phyloP scores from a whole-genome alignment of 2,888 invertebrate genomes.

The Heliconius cydno region DNA sequence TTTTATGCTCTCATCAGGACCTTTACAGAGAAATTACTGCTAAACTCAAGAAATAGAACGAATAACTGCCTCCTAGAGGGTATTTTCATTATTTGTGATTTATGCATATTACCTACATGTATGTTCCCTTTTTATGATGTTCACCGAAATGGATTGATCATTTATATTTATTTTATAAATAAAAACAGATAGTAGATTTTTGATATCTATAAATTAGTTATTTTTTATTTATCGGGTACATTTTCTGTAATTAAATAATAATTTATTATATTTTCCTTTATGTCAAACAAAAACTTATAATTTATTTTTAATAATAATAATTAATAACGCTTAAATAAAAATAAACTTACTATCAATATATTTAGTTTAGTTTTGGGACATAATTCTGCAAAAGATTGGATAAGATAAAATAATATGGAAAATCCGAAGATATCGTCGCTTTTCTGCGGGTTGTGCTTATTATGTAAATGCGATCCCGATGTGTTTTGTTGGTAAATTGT shows the following conservation, averaged over 20 bases:
- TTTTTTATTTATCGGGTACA: background rate
- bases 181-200: background rate
- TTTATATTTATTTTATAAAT: background rate
- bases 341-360: slow-evolving; percentile 61
- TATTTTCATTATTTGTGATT: slow-evolving; percentile 40
- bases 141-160: background rate
- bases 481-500: slow-evolving; percentile 73
- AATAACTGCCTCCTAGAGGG: slow-evolving; percentile 41
- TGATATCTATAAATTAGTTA: background rate
- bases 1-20: slow-evolving; percentile 78
- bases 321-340: slow-evolving; percentile 52
- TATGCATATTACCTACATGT: slow-evolving; percentile 11
- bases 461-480: slow-evolving; percentile 75
- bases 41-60: slow-evolving; percentile 51
- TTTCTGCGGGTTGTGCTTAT: slow-evolving; percentile 66
- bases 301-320: background rate
- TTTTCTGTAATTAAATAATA: background rate
- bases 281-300: background rate
- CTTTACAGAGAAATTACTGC: slow-evolving; percentile 66
- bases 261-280: background rate
- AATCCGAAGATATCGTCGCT: slow-evolving; percentile 67
- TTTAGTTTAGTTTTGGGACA: slow-evolving; percentile 57
- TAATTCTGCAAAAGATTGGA: slow-evolving; percentile 64
- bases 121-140: slow-evolving; percentile 8
- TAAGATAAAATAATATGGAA: slow-evolving; percentile 74